Evolutionary conservation across 2,797 vertebrate genomes (phyloP).

Genomic region (Coendou prehensilis): DNA sequence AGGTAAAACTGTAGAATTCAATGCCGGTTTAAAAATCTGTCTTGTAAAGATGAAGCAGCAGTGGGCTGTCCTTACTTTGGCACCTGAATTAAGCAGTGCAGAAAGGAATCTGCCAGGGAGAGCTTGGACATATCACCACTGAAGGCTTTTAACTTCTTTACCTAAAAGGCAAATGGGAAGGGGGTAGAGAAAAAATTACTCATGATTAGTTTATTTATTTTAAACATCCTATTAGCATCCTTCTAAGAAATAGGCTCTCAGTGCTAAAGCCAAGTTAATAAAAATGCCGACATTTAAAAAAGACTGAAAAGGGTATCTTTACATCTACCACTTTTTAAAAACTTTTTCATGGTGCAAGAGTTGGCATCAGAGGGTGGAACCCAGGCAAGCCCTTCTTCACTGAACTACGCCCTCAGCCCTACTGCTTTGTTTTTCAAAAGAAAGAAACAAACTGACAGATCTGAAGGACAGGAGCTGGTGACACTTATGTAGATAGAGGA

Average conservation of each 20-base stretch:
- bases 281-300: not conserved
- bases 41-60: slow-evolving; percentile 61
- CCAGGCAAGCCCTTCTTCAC: too few relatives aligned
- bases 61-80: slow-evolving; percentile 93
- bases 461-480: not conserved
- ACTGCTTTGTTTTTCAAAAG: not conserved
- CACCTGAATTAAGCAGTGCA: slow-evolving; percentile 96
- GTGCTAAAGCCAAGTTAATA: slow-evolving; percentile 14
- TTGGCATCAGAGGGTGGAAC: not conserved
- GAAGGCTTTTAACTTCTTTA: slow-evolving; percentile 96
- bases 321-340: too few relatives aligned
- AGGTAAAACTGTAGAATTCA: slow-evolving; percentile 75
- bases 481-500: not conserved
- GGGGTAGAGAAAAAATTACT: slow-evolving; percentile 62
- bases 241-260: slow-evolving; percentile 50
- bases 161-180: slow-evolving; percentile 88
- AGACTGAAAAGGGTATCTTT: not conserved
- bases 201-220: slow-evolving; percentile 59
- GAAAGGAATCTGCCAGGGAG: slow-evolving; percentile 97
- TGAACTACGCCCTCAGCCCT: not conserved
- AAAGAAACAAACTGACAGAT: not conserved
- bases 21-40: slow-evolving; percentile 52
- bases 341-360: too few relatives aligned
- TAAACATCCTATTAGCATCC: slow-evolving; percentile 64
- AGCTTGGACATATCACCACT: slow-evolving; percentile 96